Conservation (phyloP, 1,140 invertebrate genomes). For the Zaprionus ghesquierei region DNA sequence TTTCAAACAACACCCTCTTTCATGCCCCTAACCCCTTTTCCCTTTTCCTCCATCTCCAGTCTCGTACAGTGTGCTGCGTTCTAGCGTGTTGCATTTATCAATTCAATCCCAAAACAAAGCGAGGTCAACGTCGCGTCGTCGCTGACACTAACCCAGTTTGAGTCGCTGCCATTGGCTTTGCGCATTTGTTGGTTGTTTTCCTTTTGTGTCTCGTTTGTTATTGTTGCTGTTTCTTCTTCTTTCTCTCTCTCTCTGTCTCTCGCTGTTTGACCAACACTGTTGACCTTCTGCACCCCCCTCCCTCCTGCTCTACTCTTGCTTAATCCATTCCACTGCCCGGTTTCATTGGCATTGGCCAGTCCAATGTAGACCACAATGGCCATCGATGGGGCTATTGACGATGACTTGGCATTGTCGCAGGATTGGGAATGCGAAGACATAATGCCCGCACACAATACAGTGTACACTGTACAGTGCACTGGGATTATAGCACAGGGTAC, state of each 20-base stretch:
- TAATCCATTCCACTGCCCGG: no score
- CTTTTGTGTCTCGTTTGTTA: background rate
- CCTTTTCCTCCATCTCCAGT: no score
- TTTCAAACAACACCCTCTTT: no score
- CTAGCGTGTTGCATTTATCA: constrained; percentile 20
- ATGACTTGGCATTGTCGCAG: constrained; percentile 29
- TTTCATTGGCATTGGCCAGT: constrained; percentile 37
- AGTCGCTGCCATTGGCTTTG: constrained; percentile 13
- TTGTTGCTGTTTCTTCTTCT: constrained; percentile 20
- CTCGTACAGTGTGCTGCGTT: background rate
- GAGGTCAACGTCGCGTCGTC: constrained; percentile 15
- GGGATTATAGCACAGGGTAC: background rate
- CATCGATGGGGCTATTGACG: constrained; percentile 32
- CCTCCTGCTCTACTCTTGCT: no score
- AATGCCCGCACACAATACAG: background rate
- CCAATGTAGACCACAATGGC: constrained; percentile 9
- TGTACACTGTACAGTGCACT: no score
- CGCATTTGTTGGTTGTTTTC: constrained; percentile 12
- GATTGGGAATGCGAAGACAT: constrained; percentile 25
- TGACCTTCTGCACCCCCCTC: constrained; percentile 26
- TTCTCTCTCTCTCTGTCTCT: background rate
- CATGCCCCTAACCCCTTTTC: no score
- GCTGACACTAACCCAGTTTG: constrained; percentile 19
- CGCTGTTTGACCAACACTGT: constrained; percentile 3
- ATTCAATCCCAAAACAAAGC: constrained; percentile 14